Conservation (phyloP, 2,113 vertebrate genomes). For the Maccullochella peelii region DNA sequence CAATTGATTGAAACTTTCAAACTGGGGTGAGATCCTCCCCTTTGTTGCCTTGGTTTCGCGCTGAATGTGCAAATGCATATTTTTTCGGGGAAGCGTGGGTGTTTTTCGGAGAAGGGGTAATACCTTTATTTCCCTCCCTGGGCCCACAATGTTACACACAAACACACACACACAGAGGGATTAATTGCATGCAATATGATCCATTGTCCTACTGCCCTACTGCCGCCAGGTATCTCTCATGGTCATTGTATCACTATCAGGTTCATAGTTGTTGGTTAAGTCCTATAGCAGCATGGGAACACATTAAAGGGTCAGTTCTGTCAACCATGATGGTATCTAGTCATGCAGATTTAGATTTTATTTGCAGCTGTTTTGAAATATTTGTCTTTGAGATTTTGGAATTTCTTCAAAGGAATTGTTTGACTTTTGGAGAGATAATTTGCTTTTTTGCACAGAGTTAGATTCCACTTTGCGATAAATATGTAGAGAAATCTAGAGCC, state of each 20-base stretch:
- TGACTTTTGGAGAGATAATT: neutral
- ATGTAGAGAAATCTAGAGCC: neutral
- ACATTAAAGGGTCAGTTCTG: neutral
- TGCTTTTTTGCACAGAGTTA: neutral
- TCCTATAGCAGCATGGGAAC: neutral
- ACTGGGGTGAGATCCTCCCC: conserved; percentile 54
- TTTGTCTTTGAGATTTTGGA: neutral
- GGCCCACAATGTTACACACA: conserved; percentile 44
- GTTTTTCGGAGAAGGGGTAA: conserved; percentile 68
- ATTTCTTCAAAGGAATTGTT: neutral
- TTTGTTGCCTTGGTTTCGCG: conserved; percentile 63
- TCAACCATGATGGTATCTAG: neutral
- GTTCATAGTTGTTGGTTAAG: neutral
- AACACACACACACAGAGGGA: neutral
- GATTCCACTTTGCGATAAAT: too few species aligned
- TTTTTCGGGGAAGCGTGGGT: conserved; percentile 75
- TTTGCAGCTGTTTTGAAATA: neutral
- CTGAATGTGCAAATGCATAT: conserved; percentile 71
- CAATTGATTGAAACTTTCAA: conserved; percentile 62
- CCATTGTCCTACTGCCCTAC: conserved; percentile 32
- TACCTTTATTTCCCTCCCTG: conserved; percentile 60
- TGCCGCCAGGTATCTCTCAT: conserved; percentile 32
- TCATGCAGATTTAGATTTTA: neutral
- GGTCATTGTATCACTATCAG: neutral
- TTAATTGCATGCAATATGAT: neutral